A percentile compares a stretch with the other conserved stretches of the same genome.
Conservation (phyloP, 2,797 vertebrate genomes). For the Pseudocheirus occidentalis region DNA sequence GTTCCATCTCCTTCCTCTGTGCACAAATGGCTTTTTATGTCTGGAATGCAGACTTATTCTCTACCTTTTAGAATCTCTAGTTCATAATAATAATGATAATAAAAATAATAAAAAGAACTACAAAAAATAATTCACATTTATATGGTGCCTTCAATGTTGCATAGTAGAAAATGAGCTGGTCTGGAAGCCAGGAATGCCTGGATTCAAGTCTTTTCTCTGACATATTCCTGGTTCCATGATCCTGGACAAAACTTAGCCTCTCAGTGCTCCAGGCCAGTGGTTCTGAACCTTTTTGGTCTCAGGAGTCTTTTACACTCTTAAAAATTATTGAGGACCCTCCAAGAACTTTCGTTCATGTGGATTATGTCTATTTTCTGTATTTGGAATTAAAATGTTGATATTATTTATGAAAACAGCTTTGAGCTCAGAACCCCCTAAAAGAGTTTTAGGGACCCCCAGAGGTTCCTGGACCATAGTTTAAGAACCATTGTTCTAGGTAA, state of each 20-base stretch:
- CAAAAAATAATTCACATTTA: not conserved
- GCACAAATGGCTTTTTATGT: not conserved
- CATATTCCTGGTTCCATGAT: not conserved
- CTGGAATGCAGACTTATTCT: not conserved
- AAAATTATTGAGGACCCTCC: not conserved
- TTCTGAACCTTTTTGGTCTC: not conserved
- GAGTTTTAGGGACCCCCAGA: not conserved
- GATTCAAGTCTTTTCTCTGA: too few relatives aligned
- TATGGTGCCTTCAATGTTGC: not conserved
- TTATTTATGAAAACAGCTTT: not conserved
- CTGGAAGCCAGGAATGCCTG: not conserved
- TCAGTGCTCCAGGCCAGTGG: not conserved
- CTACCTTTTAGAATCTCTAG: not conserved
- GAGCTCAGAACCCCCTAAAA: not conserved
- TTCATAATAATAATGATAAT: not conserved
- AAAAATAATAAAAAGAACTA: not conserved
- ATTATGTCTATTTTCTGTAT: not conserved
- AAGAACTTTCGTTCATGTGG: not conserved
- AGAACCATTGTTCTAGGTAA: not conserved
- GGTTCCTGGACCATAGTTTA: not conserved
- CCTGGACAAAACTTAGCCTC: not conserved
- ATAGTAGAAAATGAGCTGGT: not conserved
- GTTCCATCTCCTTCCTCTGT: not conserved
- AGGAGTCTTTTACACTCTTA: not conserved
- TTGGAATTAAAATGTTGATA: not conserved